Evolutionary conservation across 2,797 vertebrate genomes (phyloP).

Genomic region (Bovichtus variegatus): DNA sequence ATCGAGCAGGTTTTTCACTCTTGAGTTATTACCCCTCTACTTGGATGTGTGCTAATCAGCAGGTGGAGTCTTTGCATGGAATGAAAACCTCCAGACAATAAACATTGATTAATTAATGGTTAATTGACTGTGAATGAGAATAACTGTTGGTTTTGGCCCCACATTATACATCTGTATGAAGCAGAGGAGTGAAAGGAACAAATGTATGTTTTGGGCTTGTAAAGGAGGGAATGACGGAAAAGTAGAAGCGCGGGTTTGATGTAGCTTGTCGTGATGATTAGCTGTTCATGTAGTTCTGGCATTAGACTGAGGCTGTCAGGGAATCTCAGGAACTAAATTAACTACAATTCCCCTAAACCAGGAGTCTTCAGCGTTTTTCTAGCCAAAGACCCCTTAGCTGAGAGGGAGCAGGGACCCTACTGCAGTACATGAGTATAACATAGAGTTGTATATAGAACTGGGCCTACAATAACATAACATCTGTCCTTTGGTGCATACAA

Average conservation of each 20-base stretch:
- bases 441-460: too few relatives aligned
- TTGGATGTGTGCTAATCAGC: conserved; percentile 1
- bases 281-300: not conserved
- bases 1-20: not conserved
- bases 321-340: not conserved
- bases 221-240: not conserved
- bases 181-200: not conserved
- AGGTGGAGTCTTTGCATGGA: not conserved
- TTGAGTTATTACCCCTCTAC: not conserved
- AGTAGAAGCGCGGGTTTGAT: not conserved
- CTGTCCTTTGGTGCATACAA: too few relatives aligned
- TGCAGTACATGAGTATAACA: too few relatives aligned
- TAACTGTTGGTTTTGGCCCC: not conserved
- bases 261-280: not conserved
- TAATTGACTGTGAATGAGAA: not conserved
- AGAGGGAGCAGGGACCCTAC: too few relatives aligned
- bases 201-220: too few relatives aligned
- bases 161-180: not conserved
- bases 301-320: not conserved
- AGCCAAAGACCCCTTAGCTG: too few relatives aligned
- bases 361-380: too few relatives aligned
- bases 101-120: not conserved
- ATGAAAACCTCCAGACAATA: not conserved
- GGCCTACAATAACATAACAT: too few relatives aligned
- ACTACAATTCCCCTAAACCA: not conserved